A percentile compares a stretch with the other conserved stretches of the same genome.
Conservation (phyloP, 2,888 invertebrate species). For the Drosophila percnosoma region DNA sequence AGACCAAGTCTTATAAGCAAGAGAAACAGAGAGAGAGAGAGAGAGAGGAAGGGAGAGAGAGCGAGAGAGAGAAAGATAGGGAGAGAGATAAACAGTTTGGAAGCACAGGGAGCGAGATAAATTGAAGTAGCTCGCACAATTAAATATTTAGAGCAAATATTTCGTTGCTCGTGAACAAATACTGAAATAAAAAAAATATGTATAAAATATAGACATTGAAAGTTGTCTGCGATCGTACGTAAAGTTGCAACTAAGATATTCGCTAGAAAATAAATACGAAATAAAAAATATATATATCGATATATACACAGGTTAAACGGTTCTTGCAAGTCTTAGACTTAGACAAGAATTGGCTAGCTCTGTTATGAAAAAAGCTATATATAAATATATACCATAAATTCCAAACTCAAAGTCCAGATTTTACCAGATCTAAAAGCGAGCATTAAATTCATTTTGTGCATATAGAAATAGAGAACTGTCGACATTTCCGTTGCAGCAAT, state of each 20-base stretch:
- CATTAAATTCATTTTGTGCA: background rate
- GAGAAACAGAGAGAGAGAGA: too few species aligned
- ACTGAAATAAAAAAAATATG: conserved; percentile 31
- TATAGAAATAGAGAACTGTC: background rate
- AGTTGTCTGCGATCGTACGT: conserved; percentile 29
- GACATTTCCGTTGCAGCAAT: too few species aligned
- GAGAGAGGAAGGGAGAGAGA: too few species aligned
- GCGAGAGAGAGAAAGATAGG: background rate
- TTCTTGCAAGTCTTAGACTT: too few species aligned
- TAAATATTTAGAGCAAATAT: conserved; percentile 76
- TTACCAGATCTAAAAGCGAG: background rate
- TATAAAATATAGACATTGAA: conserved; percentile 32
- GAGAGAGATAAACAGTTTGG: background rate
- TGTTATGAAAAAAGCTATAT: background rate
- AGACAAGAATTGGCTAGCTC: background rate
- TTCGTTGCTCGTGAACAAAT: conserved; percentile 48
- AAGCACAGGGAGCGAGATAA: conserved; percentile 24
- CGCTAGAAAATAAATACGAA: conserved; percentile 7
- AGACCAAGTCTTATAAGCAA: conserved; percentile 42
- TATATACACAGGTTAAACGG: background rate
- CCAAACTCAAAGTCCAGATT: background rate
- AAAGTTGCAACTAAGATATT: conserved; percentile 10
- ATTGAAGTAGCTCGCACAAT: conserved; percentile 63
- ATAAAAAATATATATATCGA: background rate
- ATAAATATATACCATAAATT: too few species aligned